Evolutionary conservation across 2,113 vertebrate genomes (phyloP), one percentile per base, ranked within the genome.

Genomic region (Hyperopisus bebe): DNA sequence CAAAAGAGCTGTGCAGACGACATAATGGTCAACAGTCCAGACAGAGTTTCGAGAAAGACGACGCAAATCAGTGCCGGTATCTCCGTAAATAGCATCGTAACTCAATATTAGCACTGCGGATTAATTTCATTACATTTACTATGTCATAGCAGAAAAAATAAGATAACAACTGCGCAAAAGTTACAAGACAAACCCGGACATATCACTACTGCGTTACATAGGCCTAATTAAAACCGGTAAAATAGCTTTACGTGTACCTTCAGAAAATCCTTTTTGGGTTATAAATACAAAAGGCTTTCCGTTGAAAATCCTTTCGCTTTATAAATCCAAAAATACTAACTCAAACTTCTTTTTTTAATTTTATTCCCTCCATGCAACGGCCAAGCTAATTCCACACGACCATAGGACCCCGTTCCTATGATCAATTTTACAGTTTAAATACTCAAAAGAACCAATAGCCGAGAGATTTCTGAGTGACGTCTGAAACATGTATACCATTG

Each of bases 341-440:
- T 42, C 8, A 88, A 55, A 86, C 24, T 66, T 27, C 3, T n/a
- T 62, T 62, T 5, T 53, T 53, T 66, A 10, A 66, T 47, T 62
- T 17, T 44, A 82, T 6, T 44, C 42, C 19, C 39, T n/a, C 82
- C 82, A 46, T 84, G 8, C 21, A 47, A 84, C 82, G 42, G 77
- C 82, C 4, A 47, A 44, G 1, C 21, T 21, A 3, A n/a, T 11
- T n/a, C 58, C n/a, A 24, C 51, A 51, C 62, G 1, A 42, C 10
- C 19, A 46, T 3, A 88, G 21, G 82, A 35, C 21, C 10, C 70
- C 77, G 74, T 27, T 87, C 77, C 90, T 90, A 77, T 84, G 74
- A 84, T 47, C 87, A 35, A 21, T 88, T 83, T 80, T n/a, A 66
- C 42, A 62, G n/a, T 80, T 90, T 90, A 42, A 83, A 88, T 83